Evolutionary conservation across 2,113 vertebrate genomes (phyloP).

Genomic region (Lonchura striata): DNA sequence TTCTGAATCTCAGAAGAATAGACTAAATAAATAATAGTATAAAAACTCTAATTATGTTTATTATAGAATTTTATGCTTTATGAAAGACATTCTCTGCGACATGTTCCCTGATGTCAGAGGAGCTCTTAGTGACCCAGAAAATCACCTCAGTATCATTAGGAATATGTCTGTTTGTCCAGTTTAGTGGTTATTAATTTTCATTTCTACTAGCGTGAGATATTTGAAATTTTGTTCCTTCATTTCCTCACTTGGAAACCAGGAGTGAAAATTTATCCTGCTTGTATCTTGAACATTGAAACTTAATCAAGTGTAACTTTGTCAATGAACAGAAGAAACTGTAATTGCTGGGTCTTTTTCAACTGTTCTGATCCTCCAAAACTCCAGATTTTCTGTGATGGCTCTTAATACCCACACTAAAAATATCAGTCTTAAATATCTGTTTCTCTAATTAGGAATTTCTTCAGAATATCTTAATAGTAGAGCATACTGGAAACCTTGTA

Average conservation of each 20-base stretch:
- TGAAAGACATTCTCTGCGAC: neutral
- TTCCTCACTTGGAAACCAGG: neutral
- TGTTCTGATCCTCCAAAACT: neutral
- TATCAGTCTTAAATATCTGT: neutral
- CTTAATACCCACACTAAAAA: neutral
- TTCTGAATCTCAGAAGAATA: neutral
- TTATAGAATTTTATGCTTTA: neutral
- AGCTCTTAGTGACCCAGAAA: neutral
- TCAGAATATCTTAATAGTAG: neutral
- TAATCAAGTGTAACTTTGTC: neutral
- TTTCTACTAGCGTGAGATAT: neutral
- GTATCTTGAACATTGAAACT: neutral
- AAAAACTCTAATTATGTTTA: neutral
- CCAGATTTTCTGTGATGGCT: neutral
- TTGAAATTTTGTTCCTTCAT: neutral
- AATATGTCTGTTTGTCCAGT: neutral
- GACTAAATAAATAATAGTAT: too few species aligned
- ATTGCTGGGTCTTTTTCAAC: neutral
- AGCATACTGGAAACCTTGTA: neutral
- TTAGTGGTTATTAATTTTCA: neutral
- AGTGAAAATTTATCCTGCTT: neutral
- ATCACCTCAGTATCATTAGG: neutral
- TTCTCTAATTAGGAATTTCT: conserved; percentile 24
- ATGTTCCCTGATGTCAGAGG: neutral
- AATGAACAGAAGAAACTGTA: neutral